Base-by-base conservation (phyloP, 2,888 invertebrate species). In the Philhelius pedissequus region DNA sequence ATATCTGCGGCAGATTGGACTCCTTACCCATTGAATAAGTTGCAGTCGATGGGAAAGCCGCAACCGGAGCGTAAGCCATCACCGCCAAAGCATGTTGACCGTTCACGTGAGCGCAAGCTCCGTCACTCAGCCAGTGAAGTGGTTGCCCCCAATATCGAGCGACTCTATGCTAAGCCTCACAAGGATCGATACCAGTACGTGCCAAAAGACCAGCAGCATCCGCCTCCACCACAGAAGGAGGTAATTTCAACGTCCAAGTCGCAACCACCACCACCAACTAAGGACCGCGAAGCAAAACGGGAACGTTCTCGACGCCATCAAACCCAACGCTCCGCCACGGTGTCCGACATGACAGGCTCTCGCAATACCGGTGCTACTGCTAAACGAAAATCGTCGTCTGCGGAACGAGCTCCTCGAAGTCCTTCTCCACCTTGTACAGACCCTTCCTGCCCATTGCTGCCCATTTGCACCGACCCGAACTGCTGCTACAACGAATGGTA, bases 251-350 rank as follows among this genome's bases (percentile, higher is more conserved):
- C 45, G 68, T 52, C 77, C 73, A 78, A 66, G 30, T 83, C 79
- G 25, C 80, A 32, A 48, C 81, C 69, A 56, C 86, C 60, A 38
- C 86, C 86, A 43, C 43, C 54, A n/a, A n/a, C n/a, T 18, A 86
- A 70, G 15, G 78, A 71, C 0, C 86, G 87, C 18, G 89, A 90
- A 80, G 87, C 89, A 52, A 90, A 90, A 78, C 88, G 89, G 9
- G 91, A 91, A 76, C 89, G 91, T 7, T 91, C 91, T 20, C 88
- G 92, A 9, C 91, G 91, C 77, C 91, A 91, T 87, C 92, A 92
- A 86, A 92, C 92, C 30, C 92, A 92, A 73, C 89, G 92, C 52
- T 92, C 92, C 4, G 92, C 92, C 56, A 92, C 92, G 18, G 91
- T 92, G 8, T 89, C 91, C 13, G 92, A 92, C 80, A 92, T 92